These are phyloP conservation scores for Drosophila fulvimacula DNA, from an alignment of 2,888 invertebrate species.

Conservation along the genomic window DNA sequence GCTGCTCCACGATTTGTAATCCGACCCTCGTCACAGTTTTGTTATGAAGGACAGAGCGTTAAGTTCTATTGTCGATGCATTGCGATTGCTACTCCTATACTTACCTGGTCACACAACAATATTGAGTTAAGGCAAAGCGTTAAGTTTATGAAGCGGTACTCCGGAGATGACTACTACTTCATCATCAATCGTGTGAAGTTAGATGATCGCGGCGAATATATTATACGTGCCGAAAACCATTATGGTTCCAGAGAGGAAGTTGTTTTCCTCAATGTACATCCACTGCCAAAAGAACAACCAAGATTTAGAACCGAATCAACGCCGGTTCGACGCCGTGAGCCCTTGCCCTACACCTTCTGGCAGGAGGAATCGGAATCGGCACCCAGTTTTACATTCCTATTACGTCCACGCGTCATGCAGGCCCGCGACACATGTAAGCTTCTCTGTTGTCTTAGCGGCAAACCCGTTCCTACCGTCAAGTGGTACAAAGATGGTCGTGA, in stretches of 20 bases:
- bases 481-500: slow-evolving; percentile 97
- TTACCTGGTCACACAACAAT: slow-evolving; percentile 98
- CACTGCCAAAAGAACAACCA: slow-evolving; percentile 85
- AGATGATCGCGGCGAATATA: slow-evolving; percentile 98
- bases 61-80: slow-evolving; percentile 99
- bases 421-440: slow-evolving; percentile 98
- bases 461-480: slow-evolving; percentile 96
- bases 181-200: slow-evolving; percentile 97
- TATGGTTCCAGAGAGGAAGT: slow-evolving; percentile 98
- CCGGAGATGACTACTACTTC: slow-evolving; percentile 98
- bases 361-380: slow-evolving; percentile 96
- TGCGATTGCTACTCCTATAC: slow-evolving; percentile 95
- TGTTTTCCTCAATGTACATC: slow-evolving; percentile 98
- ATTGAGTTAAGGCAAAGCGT: slow-evolving; percentile 97
- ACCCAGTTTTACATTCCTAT: slow-evolving; percentile 98
- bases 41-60: slow-evolving; percentile 98
- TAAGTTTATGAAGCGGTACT: slow-evolving; percentile 99
- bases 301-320: slow-evolving; percentile 88
- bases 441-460: slow-evolving; percentile 97
- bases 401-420: slow-evolving; percentile 99
- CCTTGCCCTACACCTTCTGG: slow-evolving; percentile 94
- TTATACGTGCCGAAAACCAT: slow-evolving; percentile 98
- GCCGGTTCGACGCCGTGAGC: slow-evolving; percentile 91
- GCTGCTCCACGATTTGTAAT: slow-evolving; percentile 99
- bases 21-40: slow-evolving; percentile 97